Conservation (phyloP, 2,888 invertebrate species). For the Agrochola lychnidis region DNA sequence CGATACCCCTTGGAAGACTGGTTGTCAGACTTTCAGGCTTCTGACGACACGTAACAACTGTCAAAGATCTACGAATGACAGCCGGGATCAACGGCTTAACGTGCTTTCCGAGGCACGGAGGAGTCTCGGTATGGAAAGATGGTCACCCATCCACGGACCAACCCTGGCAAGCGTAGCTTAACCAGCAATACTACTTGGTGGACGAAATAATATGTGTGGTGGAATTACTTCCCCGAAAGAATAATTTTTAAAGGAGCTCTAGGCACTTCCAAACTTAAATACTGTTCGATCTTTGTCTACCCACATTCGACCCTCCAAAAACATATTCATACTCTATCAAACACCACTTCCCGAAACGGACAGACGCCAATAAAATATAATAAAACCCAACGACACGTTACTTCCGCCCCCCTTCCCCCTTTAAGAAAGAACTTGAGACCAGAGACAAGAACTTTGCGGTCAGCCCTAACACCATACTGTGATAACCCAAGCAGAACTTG, state of each 20-base stretch:
- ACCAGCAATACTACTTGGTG: not conserved
- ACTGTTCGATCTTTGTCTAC: not conserved
- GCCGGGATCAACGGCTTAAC: too few species aligned
- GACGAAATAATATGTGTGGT: not conserved
- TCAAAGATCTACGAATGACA: too few species aligned
- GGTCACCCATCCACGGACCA: too few species aligned
- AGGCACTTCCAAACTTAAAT: not conserved
- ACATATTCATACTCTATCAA: conserved; percentile 35
- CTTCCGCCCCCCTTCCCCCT: conserved; percentile 80
- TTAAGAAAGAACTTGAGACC: conserved; percentile 77
- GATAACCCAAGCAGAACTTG: conserved; percentile 71
- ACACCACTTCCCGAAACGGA: conserved; percentile 65
- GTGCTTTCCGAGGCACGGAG: too few species aligned
- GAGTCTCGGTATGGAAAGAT: too few species aligned
- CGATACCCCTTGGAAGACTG: too few species aligned
- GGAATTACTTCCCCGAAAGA: not conserved
- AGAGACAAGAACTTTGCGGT: conserved; percentile 73
- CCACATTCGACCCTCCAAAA: conserved; percentile 5
- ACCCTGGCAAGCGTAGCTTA: too few species aligned
- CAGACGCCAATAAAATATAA: conserved; percentile 79
- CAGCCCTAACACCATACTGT: conserved; percentile 68
- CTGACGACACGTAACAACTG: too few species aligned
- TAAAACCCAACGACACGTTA: conserved; percentile 84
- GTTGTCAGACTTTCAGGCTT: too few species aligned
- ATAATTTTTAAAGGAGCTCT: not conserved